Evolutionary conservation across 2,888 invertebrate species (phyloP).

Genomic region (Scaptomyza cyrtandrae): DNA sequence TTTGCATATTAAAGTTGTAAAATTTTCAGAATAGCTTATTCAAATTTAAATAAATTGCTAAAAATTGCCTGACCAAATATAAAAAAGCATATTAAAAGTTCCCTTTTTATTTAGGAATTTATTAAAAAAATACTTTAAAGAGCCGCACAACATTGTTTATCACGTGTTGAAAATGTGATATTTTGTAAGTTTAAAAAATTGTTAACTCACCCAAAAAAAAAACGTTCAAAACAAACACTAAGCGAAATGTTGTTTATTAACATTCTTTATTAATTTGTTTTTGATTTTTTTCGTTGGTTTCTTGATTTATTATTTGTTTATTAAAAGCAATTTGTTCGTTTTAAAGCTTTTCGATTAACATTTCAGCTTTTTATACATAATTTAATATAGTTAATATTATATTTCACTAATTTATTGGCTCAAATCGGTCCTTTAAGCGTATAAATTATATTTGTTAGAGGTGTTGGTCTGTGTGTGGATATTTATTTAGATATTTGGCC

Average conservation of each 20-base stretch:
- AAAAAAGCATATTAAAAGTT: not conserved
- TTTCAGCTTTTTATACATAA: not conserved
- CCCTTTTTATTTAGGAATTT: not conserved
- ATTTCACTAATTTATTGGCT: not conserved
- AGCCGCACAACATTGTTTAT: not conserved
- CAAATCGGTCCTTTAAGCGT: too few species aligned
- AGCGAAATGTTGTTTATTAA: not conserved
- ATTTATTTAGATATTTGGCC: too few species aligned
- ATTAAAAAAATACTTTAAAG: not conserved
- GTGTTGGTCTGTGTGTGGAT: too few species aligned
- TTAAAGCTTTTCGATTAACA: not conserved
- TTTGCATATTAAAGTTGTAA: not conserved
- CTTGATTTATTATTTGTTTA: not conserved
- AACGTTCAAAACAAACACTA: not conserved
- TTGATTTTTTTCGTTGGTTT: not conserved
- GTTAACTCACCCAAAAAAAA: not conserved
- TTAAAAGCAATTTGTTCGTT: not conserved
- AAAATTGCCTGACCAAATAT: too few species aligned
- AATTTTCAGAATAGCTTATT: not conserved
- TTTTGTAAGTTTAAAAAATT: not conserved
- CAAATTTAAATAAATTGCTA: too few species aligned
- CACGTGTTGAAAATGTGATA: not conserved
- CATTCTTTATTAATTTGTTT: slow-evolving; percentile 1
- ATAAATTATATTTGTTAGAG: too few species aligned
- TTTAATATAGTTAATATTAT: not conserved